A percentile compares a stretch with the other conserved stretches of the same genome.
Evolutionary conservation across 2,888 invertebrate species (phyloP).

Genomic region (Eulithis testata): DNA sequence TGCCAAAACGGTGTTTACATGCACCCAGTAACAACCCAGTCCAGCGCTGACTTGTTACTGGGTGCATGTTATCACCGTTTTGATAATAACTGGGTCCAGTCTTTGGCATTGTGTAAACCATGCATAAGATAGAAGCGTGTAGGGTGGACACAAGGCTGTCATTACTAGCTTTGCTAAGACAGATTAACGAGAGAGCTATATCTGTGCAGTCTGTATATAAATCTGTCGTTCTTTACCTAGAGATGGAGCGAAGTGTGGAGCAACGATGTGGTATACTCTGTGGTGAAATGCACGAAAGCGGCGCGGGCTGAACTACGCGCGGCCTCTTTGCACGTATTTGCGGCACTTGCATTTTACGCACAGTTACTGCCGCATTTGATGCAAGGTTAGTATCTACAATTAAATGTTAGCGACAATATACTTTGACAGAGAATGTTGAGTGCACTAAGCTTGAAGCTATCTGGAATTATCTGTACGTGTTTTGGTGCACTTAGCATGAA

Average conservation of each 20-base stretch:
- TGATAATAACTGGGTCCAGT: no score
- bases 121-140: slow-evolving; percentile 69
- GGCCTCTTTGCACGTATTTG: slow-evolving; percentile 60
- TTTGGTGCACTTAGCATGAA: no score
- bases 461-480: no score
- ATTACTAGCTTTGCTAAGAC: slow-evolving; percentile 62
- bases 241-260: slow-evolving; percentile 71
- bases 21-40: no score
- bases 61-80: no score
- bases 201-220: slow-evolving; percentile 66
- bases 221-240: slow-evolving; percentile 44
- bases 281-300: slow-evolving; percentile 51
- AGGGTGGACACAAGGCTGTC: slow-evolving; percentile 65
- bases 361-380: slow-evolving; percentile 67
- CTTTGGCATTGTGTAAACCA: no score
- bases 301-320: slow-evolving; percentile 64
- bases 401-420: no score
- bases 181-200: slow-evolving; percentile 56
- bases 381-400: slow-evolving; percentile 59
- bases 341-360: slow-evolving; percentile 63
- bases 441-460: no score
- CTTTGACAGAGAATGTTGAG: no score
- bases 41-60: no score
- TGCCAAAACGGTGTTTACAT: no score
- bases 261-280: slow-evolving; percentile 52